Evolutionary conservation across 23 tunicate genomes (phyloP), one percentile per base, ranked within the genome.

Genomic region (Ascidia mentula): DNA sequence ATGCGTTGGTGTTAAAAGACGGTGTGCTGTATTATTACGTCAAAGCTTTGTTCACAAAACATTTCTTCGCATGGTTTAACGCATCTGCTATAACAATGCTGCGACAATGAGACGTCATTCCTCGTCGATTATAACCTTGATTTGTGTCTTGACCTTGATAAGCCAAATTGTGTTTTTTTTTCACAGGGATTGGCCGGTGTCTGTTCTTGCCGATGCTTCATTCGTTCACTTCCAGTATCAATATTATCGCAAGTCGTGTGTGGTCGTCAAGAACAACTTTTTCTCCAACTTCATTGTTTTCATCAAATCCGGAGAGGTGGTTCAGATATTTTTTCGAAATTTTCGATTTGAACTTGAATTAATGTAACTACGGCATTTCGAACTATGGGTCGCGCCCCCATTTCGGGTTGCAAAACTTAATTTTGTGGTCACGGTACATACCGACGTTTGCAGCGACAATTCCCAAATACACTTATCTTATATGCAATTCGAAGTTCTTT

Each of bases 301-400:
- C 69, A 72, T 88, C 69, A 88, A 88, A 38, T 88, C 93, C 32
- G 93, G 93, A 35, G 87, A 88, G 84, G 93, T 88, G 32, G 72
- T 83, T 69, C 4, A 8, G 13, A 5, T 9, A 9, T 42, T 20
- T 9, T 53, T 53, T 26, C 24, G 4, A 53, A 26, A 53, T 53
- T 53, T 53, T 53, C 4, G 1, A 5, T 53, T 53, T 53, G 13
- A 5, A 53, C 22, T 53, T 3, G 24, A 6, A 9, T 20, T 53
- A 20, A 1, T 53, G 53, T 53, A 5, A 9, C 24, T n/a, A n/a
- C n/a, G n/a, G n/a, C n/a, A n/a, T n/a, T n/a, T n/a, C n/a, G n/a
- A n/a, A n/a, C n/a, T n/a, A n/a, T n/a, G n/a, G n/a, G n/a, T n/a
- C n/a, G n/a, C n/a, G n/a, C n/a, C n/a, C n/a, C n/a, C n/a, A n/a